Conservation (phyloP, 2,113 vertebrate species). For the Balaeniceps rex region DNA sequence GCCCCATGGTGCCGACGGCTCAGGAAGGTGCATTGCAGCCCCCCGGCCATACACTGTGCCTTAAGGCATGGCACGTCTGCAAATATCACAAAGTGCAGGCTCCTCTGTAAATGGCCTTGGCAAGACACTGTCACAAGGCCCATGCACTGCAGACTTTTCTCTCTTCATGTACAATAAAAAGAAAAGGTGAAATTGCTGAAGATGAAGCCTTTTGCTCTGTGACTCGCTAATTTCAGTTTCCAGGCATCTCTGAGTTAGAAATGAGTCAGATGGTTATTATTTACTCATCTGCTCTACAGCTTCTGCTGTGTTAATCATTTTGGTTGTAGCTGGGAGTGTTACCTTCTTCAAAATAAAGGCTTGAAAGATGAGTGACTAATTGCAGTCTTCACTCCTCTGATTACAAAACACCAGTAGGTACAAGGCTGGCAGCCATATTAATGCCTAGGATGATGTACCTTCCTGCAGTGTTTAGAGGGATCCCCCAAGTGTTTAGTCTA, state of each 20-base stretch:
- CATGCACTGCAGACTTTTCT: neutral
- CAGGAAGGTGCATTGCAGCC: neutral
- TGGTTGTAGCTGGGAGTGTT: neutral
- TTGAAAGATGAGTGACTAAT: neutral
- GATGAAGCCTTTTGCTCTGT: neutral
- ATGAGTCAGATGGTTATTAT: conserved; percentile 47
- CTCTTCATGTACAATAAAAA: neutral
- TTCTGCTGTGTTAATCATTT: conserved; percentile 23
- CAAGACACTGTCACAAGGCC: neutral
- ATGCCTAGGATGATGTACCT: neutral
- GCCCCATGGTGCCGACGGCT: neutral
- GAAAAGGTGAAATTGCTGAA: neutral
- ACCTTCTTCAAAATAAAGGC: conserved; percentile 4
- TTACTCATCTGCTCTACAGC: conserved; percentile 28
- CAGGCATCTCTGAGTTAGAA: conserved; percentile 8
- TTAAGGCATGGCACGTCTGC: neutral
- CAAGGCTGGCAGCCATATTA: neutral
- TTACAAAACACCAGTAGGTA: neutral
- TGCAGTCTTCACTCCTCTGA: neutral
- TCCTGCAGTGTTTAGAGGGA: neutral
- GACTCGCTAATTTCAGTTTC: neutral
- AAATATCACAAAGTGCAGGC: neutral
- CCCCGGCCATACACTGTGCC: neutral
- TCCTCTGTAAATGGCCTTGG: neutral
- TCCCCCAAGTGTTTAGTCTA: neutral